phyloP scores from a whole-genome alignment of 2,113 vertebrate species.

The Ptychochromis oligacanthus region DNA sequence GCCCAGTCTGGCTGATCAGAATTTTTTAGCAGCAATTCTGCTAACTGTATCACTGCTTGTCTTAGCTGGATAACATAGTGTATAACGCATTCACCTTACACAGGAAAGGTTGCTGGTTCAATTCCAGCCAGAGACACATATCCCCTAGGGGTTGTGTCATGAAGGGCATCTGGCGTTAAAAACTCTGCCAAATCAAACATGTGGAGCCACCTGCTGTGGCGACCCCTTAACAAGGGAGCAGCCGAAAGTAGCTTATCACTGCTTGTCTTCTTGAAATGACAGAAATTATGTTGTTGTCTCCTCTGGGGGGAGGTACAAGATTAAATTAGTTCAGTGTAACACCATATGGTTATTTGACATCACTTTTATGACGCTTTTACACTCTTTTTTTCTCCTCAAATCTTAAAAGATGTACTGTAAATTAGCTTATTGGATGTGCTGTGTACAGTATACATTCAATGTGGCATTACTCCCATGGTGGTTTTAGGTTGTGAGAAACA shows the following conservation, averaged over 20 bases:
- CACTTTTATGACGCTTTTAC: neutral
- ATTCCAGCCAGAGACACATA: no score
- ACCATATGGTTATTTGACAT: neutral
- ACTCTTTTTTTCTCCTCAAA: neutral
- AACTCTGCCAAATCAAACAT: no score
- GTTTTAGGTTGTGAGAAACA: neutral
- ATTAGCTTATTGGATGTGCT: neutral
- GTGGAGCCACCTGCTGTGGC: no score
- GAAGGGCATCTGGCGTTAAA: no score
- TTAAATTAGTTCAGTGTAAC: neutral
- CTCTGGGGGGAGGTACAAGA: neutral
- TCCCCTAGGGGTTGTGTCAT: no score
- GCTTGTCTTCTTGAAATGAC: neutral
- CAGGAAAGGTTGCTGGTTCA: no score
- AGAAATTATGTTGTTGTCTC: neutral
- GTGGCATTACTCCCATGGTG: neutral
- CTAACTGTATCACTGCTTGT: neutral
- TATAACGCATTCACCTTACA: no score
- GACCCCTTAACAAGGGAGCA: no score
- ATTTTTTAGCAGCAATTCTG: constrained; percentile 7
- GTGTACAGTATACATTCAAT: neutral
- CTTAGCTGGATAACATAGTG: no score
- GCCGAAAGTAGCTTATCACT: no score
- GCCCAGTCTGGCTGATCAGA: neutral
- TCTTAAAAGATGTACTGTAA: neutral